These are phyloP conservation scores for Dromiciops gliroides DNA, from an alignment of 2,113 vertebrate genomes.

Conservation along the genomic window DNA sequence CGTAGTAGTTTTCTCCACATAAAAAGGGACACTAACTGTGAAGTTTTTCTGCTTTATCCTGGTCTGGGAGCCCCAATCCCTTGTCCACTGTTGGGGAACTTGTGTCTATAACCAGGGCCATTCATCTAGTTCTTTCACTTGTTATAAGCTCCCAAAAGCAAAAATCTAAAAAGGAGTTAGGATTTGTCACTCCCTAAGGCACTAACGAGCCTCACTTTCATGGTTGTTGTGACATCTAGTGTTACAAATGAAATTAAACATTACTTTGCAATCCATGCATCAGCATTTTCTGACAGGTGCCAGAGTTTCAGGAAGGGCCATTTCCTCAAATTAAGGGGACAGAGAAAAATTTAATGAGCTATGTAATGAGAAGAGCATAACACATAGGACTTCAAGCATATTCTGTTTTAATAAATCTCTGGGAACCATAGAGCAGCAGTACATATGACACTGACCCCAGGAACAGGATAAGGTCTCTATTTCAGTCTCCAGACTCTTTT, in stretches of 20 bases:
- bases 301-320: slow-evolving; percentile 44
- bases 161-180: not conserved
- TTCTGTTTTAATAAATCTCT: not conserved
- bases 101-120: not conserved
- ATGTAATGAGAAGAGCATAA: not conserved
- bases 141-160: not conserved
- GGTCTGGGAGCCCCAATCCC: not conserved
- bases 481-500: not conserved
- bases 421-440: not conserved
- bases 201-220: not conserved
- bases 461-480: not conserved
- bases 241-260: not conserved
- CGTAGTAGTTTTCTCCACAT: not conserved
- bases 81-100: not conserved
- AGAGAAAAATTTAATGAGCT: not conserved
- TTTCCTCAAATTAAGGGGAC: slow-evolving; percentile 17
- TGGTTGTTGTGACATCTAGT: not conserved
- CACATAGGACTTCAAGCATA: not conserved
- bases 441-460: not conserved
- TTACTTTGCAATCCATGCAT: not conserved
- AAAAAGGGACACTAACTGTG: not conserved
- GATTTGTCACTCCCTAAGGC: not conserved
- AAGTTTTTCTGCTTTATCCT: not conserved
- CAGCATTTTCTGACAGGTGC: slow-evolving; percentile 21
- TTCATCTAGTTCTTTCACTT: not conserved